Evolutionary conservation across 1,140 invertebrate genomes (phyloP), one percentile per base, ranked within the genome.

Genomic region (Bacillus rossius): DNA sequence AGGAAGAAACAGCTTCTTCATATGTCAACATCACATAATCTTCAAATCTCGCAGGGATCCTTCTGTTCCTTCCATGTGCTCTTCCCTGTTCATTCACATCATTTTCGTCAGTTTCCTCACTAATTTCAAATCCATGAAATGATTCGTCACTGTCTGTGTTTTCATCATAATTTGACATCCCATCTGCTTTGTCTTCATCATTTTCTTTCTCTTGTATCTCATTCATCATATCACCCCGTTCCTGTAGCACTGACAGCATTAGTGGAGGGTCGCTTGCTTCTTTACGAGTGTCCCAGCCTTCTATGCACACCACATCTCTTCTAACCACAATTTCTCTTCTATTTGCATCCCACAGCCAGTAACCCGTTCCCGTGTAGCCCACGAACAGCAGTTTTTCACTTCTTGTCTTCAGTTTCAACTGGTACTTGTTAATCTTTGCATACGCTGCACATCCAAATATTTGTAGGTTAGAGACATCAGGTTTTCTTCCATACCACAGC

Each of bases 371-470:
- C 0, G 17, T 55, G 19, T 64, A 61, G 19, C n/a, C n/a, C n/a
- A n/a, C n/a, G n/a, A n/a, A n/a, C n/a, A n/a, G n/a, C n/a, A n/a
- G n/a, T n/a, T n/a, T n/a, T n/a, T n/a, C 16, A 1, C 52, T 54
- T 55, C 65, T 68, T 2, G 42, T 22, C n/a, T 65, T 63, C 7
- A 55, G 51, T 13, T 61, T 61, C 29, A 19, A 45, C 7, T 62
- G 50, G 1, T 57, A 50, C 49, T 61, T 37, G 34, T 63, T 64
- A 4, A 57, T 42, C 13, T 57, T 51, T 16, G 60, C 64, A 29
- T 66, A 67, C 17, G 63, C 65, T 41, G 61, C 53, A 49, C 60
- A 66, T 25, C 69, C 63, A 61, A 67, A 69, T 54, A 65, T 60
- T 59, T 60, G 54, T 43, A 73, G 58, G 43, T 67, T 61, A 20